phyloP scores from a whole-genome alignment of 2,113 vertebrate species.

The Thunnus maccoyii region DNA sequence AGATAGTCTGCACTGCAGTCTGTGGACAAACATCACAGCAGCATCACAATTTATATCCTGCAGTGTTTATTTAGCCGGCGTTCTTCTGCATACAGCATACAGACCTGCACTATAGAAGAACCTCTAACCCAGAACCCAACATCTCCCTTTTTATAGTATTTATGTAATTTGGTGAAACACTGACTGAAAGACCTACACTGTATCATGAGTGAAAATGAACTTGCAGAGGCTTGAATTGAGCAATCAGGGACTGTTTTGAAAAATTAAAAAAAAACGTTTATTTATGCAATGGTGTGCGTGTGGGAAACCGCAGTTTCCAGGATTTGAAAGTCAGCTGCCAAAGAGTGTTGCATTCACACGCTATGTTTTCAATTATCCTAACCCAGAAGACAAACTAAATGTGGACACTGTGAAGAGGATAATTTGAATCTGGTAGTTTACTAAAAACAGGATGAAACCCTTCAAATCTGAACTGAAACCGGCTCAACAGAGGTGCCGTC shows the following conservation, averaged over 20 bases:
- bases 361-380: slow-evolving; percentile 27
- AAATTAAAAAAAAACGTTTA: not conserved
- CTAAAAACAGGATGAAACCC: not conserved
- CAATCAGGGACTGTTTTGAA: slow-evolving; percentile 7
- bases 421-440: slow-evolving; percentile 9
- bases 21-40: slow-evolving; percentile 54
- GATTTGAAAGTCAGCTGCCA: slow-evolving; percentile 37
- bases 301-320: slow-evolving; percentile 29
- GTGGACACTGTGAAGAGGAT: slow-evolving; percentile 27
- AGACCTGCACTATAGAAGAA: too few relatives aligned
- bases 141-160: not conserved
- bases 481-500: too few relatives aligned
- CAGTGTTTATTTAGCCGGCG: not conserved
- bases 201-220: slow-evolving; percentile 9
- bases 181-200: slow-evolving; percentile 4
- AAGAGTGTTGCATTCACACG: slow-evolving; percentile 12
- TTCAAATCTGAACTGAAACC: not conserved
- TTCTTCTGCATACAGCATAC: too few relatives aligned
- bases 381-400: slow-evolving; percentile 11
- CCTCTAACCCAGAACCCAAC: not conserved
- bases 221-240: slow-evolving; percentile 29
- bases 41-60: slow-evolving; percentile 29
- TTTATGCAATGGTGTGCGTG: slow-evolving; percentile 10
- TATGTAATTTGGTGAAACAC: slow-evolving; percentile 9
- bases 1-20: slow-evolving; percentile 50